These are phyloP conservation scores for Sesamia nonagrioides DNA, from an alignment of 1,140 invertebrate genomes.

Conservation along the genomic window DNA sequence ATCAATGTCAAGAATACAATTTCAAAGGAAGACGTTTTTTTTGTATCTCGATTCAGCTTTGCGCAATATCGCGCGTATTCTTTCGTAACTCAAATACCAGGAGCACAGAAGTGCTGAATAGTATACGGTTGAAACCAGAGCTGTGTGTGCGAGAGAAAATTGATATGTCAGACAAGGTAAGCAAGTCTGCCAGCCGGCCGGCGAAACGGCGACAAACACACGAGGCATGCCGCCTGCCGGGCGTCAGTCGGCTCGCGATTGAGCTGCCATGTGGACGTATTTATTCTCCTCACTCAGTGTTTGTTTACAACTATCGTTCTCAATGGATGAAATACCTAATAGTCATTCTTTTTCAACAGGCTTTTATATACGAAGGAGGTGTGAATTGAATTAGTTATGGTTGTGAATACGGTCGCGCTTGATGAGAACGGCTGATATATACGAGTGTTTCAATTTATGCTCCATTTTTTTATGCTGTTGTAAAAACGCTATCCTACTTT, in stretches of 20 bases:
- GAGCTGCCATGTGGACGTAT: constrained; percentile 28
- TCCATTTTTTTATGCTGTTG: constrained; percentile 22
- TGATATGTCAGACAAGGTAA: constrained; percentile 80
- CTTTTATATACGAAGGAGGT: constrained; percentile 34
- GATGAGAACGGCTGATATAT: constrained; percentile 28
- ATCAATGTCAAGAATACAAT: constrained; percentile 26
- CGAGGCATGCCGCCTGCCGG: constrained; percentile 49
- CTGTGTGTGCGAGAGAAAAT: constrained; percentile 72
- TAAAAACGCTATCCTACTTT: not conserved
- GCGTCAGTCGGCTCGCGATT: constrained; percentile 32
- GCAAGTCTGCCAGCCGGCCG: constrained; percentile 68
- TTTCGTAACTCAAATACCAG: constrained; percentile 84
- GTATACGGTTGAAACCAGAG: constrained; percentile 55
- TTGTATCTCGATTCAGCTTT: constrained; percentile 51
- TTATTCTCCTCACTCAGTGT: not conserved
- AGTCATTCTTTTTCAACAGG: not conserved
- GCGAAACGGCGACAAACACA: constrained; percentile 58
- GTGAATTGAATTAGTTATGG: constrained; percentile 52
- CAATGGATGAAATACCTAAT: constrained; percentile 15
- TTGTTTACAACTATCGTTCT: constrained; percentile 32
- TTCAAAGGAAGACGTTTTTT: constrained; percentile 46
- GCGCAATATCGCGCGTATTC: constrained; percentile 79
- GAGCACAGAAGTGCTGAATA: constrained; percentile 70
- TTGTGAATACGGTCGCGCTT: constrained; percentile 34
- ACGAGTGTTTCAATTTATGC: constrained; percentile 26